Evolutionary conservation across 2,888 invertebrate genomes (phyloP).

Genomic region (Nezara viridula): DNA sequence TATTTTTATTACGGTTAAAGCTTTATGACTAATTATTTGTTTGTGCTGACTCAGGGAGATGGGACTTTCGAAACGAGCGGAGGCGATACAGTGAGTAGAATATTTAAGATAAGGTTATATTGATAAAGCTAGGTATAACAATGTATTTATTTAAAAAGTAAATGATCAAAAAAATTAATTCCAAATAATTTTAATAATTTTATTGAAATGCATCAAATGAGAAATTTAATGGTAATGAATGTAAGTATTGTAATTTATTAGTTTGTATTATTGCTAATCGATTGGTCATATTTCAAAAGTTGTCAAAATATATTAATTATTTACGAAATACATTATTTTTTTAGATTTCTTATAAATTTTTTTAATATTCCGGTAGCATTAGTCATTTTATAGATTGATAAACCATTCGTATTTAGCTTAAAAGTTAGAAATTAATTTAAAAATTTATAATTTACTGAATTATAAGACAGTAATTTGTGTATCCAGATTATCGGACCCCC

Average conservation of each 20-base stretch:
- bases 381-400: background rate
- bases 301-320: background rate
- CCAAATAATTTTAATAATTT: background rate
- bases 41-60: conserved; percentile 76
- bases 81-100: conserved; percentile 78
- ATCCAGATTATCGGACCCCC: conserved; percentile 76
- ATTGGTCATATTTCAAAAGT: background rate
- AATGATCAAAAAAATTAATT: background rate
- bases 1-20: conserved; percentile 49
- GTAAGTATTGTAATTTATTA: conserved; percentile 37
- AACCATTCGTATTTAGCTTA: background rate
- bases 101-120: background rate
- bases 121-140: background rate
- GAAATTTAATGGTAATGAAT: conserved; percentile 32
- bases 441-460: background rate
- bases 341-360: background rate
- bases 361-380: background rate
- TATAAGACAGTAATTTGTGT: background rate
- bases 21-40: conserved; percentile 60
- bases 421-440: background rate
- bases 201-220: conserved; percentile 21
- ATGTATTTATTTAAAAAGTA: background rate
- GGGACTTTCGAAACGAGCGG: conserved; percentile 82
- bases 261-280: background rate
- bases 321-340: no score